Percentiles rank a stretch among this genome's conserved stretches.
phyloP scores from a whole-genome alignment of 2,797 vertebrate genomes.

The Tamandua tetradactyla region DNA sequence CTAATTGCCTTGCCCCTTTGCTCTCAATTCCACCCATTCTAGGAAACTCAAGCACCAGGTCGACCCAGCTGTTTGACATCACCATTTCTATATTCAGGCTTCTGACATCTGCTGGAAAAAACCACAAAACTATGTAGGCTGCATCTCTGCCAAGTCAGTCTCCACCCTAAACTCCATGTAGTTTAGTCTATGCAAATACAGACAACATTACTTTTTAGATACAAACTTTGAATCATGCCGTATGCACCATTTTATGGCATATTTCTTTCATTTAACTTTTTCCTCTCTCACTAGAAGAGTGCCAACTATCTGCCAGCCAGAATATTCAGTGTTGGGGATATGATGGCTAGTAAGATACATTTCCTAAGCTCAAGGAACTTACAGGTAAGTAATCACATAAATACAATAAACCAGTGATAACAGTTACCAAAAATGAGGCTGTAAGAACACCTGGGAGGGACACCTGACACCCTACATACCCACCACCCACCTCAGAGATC shows the following conservation, averaged over 20 bases:
- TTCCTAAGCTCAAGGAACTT: not conserved
- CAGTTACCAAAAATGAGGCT: not conserved
- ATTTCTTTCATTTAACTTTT: not conserved
- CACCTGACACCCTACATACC: not conserved
- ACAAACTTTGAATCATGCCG: not conserved
- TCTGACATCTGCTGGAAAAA: not conserved
- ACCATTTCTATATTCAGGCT: not conserved
- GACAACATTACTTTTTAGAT: not conserved
- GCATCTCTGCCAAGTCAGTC: not conserved
- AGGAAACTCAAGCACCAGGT: not conserved
- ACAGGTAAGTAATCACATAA: not conserved
- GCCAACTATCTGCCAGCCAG: not conserved
- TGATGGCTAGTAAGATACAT: not conserved
- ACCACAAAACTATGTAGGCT: not conserved
- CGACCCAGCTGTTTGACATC: not conserved
- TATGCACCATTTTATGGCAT: not conserved
- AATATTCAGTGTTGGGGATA: not conserved
- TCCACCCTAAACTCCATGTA: not conserved
- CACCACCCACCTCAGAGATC: not conserved
- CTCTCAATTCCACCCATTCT: not conserved
- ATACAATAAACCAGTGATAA: not conserved
- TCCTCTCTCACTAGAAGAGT: not conserved
- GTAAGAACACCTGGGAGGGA: not conserved
- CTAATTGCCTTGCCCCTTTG: not conserved
- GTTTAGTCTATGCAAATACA: not conserved